Evolutionary conservation across 2,888 invertebrate genomes (phyloP).

Genomic region (Aelia acuminata): DNA sequence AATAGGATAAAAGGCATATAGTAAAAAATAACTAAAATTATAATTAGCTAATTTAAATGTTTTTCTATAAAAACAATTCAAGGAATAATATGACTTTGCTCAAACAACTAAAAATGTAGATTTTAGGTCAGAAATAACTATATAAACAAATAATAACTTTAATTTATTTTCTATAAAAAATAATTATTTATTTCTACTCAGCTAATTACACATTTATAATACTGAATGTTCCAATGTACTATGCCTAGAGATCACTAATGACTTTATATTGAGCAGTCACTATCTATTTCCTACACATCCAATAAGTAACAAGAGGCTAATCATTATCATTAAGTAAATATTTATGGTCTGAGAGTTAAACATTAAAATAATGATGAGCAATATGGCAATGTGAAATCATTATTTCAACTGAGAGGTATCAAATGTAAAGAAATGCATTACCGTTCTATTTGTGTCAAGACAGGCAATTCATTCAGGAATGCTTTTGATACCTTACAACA

Average conservation of each 20-base stretch:
- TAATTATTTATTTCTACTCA: conserved; percentile 9
- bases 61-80: neutral
- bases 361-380: neutral
- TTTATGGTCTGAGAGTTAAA: neutral
- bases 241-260: neutral
- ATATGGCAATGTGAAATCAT: no score
- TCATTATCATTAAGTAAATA: neutral
- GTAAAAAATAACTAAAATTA: neutral
- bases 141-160: neutral
- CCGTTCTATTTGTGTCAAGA: no score
- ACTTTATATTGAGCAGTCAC: conserved; percentile 22
- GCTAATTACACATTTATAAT: neutral
- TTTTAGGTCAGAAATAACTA: neutral
- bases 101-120: neutral
- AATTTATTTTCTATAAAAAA: conserved; percentile 23
- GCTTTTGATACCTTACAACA: no score
- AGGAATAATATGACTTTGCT: neutral
- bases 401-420: no score
- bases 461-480: no score
- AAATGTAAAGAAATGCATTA: no score
- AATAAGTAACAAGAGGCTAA: neutral
- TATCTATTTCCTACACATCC: neutral
- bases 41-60: no score
- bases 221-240: neutral
- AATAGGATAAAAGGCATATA: neutral